These are phyloP conservation scores for Drosophila burlai DNA, from an alignment of 1,140 invertebrate genomes.

Conservation along the genomic window DNA sequence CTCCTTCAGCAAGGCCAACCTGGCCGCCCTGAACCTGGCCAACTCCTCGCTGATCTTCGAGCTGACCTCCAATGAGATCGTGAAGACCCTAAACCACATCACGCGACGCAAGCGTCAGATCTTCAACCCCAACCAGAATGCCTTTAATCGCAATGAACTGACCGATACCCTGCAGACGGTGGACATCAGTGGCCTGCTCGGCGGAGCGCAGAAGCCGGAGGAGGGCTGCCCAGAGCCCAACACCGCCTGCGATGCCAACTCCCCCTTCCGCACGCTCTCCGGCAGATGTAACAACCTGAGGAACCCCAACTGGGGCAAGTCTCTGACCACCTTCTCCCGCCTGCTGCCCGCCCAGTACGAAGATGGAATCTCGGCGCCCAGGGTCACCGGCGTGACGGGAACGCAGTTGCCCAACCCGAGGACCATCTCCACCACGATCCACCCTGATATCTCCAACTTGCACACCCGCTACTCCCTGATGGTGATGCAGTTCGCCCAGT, in stretches of 20 bases:
- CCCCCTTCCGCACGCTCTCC: constrained; percentile 92
- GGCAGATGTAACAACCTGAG: constrained; percentile 97
- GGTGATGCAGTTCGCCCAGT: constrained; percentile 97
- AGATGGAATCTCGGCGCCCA: constrained; percentile 94
- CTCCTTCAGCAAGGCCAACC: constrained; percentile 94
- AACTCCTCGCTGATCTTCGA: constrained; percentile 96
- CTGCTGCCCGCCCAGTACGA: constrained; percentile 95
- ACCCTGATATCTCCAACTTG: constrained; percentile 94
- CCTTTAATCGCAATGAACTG: constrained; percentile 89
- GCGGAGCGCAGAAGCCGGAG: constrained; percentile 80
- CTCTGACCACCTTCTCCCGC: constrained; percentile 94
- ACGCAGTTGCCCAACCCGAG: constrained; percentile 92
- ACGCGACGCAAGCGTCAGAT: constrained; percentile 89
- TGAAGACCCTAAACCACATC: constrained; percentile 88
- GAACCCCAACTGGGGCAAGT: constrained; percentile 94
- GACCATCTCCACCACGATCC: constrained; percentile 93
- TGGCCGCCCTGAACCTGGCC: constrained; percentile 91
- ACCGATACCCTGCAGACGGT: constrained; percentile 91
- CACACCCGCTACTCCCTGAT: constrained; percentile 95
- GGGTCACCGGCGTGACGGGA: constrained; percentile 90
- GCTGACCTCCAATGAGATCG: constrained; percentile 93
- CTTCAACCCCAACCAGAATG: constrained; percentile 89
- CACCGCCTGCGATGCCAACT: constrained; percentile 91
- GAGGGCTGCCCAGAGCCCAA: constrained; percentile 87
- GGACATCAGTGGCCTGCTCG: constrained; percentile 88